Evolutionary conservation across 2,888 invertebrate genomes (phyloP), one percentile per base, ranked within the genome.

Genomic region (Lepeophtheirus nordmannii): DNA sequence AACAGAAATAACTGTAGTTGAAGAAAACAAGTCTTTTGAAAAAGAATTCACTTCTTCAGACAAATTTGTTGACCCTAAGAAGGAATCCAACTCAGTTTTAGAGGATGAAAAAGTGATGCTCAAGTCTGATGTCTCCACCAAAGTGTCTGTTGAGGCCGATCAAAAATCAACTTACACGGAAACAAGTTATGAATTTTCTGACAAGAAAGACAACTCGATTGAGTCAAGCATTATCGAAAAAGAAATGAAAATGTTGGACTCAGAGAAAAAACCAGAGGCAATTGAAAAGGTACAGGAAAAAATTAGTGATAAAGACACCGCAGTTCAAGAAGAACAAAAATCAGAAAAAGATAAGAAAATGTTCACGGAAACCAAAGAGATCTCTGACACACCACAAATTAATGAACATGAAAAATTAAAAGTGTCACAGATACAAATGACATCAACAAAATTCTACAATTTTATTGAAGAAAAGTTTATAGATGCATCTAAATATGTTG

Each of bases 361-460:
- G 7, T 5, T 30, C 30, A 7, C 7, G 3, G 30, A 30, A 30
- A 5, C 30, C 2, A 30, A 30, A 7, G 30, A 30, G 7, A 30
- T 30, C 7, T 30, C 30, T 30, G 30, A 30, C 2, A 7, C 30
- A 5, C 2, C 30, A 30, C 2, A 30, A 30, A 2, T 30, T 30
- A 5, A 7, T 30, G 7, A 30, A 5, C 2, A 30, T 30, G 30
- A 30, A 30, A 30, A 30, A 30, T 30, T 30, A 61, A 38, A 63
- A 37, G 64, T 14, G 56, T 62, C 38, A 58, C 56, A 61, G 39
- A 23, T 59, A 62, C 22, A 64, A 67, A 67, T 68, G 53, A 39
- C 22, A 46, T 17, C 66, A 37, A 60, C 53, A 57, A 63, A 65
- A 67, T 69, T 62, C 64, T 67, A 61, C 30, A 30, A 30, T 30